Percentiles rank a stretch among this genome's conserved stretches.
Evolutionary conservation across 2,797 vertebrate species (phyloP).

Genomic region (Cyclura pinguis): DNA sequence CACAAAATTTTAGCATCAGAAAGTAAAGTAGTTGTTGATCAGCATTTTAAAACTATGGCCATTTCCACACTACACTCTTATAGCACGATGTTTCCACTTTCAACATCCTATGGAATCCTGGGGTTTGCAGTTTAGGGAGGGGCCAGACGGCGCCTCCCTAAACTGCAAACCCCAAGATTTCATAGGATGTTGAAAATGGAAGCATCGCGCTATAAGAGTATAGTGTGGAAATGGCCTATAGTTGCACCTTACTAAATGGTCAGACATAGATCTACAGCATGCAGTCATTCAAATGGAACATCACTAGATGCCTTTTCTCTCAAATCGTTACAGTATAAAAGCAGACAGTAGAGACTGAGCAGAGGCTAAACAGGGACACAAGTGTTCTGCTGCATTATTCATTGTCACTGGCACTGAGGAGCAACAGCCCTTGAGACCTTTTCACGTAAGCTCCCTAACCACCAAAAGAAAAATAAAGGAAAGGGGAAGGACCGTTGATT

Average conservation of each 20-base stretch:
- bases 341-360: neutral
- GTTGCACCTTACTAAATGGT: neutral
- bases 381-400: slow-evolving; percentile 20
- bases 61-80: no score
- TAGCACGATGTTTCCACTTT: no score
- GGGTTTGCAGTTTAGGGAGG: no score
- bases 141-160: no score
- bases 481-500: slow-evolving; percentile 15
- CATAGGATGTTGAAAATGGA: no score
- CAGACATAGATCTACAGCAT: neutral
- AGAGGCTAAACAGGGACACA: slow-evolving; percentile 40
- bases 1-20: neutral
- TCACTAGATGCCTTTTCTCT: neutral
- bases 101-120: no score
- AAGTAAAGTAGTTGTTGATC: slow-evolving; percentile 15
- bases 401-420: slow-evolving; percentile 21
- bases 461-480: slow-evolving; percentile 52
- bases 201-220: no score
- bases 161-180: no score
- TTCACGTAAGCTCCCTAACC: slow-evolving; percentile 35
- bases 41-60: neutral
- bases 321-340: slow-evolving; percentile 24
- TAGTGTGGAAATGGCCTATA: no score
- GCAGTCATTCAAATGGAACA: neutral
- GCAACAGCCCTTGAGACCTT: slow-evolving; percentile 7